Evolutionary conservation across 1,140 invertebrate genomes (phyloP).

Genomic region (Prorops nasuta): DNA sequence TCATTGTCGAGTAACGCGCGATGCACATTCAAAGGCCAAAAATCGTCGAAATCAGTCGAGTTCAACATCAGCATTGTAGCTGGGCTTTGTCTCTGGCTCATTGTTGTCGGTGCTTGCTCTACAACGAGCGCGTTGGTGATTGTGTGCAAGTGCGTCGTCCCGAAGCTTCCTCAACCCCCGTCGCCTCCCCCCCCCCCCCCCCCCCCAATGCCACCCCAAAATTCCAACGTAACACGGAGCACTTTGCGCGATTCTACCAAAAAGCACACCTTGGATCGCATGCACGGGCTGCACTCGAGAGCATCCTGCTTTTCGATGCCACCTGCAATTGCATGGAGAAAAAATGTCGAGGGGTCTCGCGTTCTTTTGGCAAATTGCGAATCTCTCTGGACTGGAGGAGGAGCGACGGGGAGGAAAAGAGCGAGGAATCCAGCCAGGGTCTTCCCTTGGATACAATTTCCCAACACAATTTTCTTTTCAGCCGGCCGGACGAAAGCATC

Average conservation of each 20-base stretch:
- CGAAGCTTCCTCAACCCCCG: too few species aligned
- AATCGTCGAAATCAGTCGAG: slow-evolving; percentile 57
- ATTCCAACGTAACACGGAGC: too few species aligned
- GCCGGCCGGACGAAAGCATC: slow-evolving; percentile 21
- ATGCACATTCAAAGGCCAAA: slow-evolving; percentile 52
- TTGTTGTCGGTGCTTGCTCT: slow-evolving; percentile 45
- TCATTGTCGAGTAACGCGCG: slow-evolving; percentile 48
- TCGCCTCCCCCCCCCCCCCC: too few species aligned
- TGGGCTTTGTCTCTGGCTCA: slow-evolving; percentile 53
- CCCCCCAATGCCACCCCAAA: too few species aligned
- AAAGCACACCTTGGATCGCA: too few species aligned
- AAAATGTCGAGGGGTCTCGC: too few species aligned
- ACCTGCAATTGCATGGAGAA: too few species aligned
- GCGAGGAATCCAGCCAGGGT: slow-evolving; percentile 43
- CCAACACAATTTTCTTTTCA: slow-evolving; percentile 48
- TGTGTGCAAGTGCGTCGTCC: too few species aligned
- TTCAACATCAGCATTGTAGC: slow-evolving; percentile 56
- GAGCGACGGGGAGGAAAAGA: slow-evolving; percentile 16
- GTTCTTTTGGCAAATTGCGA: slow-evolving; percentile 16
- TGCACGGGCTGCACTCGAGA: too few species aligned
- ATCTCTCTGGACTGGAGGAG: slow-evolving; percentile 2
- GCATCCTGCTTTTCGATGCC: too few species aligned
- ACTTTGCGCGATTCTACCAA: too few species aligned
- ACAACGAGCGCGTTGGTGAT: slow-evolving; percentile 9
- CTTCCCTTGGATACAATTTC: slow-evolving; percentile 47